Conservation (phyloP, 2,797 vertebrate genomes). For the Denticeps clupeoides region DNA sequence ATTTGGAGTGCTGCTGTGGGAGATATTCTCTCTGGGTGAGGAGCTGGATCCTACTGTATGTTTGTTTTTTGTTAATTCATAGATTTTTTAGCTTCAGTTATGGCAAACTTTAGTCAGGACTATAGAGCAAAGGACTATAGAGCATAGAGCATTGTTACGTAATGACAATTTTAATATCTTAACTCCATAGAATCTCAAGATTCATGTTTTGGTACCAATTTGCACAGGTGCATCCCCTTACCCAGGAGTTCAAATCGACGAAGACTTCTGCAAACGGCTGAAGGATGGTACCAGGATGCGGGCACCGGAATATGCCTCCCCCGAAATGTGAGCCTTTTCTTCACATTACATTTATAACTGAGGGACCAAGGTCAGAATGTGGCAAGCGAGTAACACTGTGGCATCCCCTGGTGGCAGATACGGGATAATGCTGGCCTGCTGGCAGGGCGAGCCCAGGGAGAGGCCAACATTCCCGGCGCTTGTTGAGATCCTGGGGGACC, state of each 20-base stretch:
- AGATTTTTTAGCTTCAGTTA: too few relatives aligned
- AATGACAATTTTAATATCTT: too few relatives aligned
- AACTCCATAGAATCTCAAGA: too few relatives aligned
- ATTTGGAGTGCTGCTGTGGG: conserved; percentile 96
- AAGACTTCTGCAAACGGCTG: conserved; percentile 90
- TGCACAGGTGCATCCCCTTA: conserved; percentile 87
- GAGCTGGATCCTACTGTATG: background rate
- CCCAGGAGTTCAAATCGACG: conserved; percentile 93
- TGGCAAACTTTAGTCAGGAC: too few relatives aligned
- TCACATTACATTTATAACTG: background rate
- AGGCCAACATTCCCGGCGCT: conserved; percentile 83
- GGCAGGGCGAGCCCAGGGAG: conserved; percentile 86
- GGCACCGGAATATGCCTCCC: conserved; percentile 84
- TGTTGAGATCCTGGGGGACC: conserved; percentile 85
- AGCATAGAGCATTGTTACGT: too few relatives aligned
- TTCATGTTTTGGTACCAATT: too few relatives aligned
- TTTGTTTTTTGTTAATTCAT: too few relatives aligned
- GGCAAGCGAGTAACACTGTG: conserved; percentile 7
- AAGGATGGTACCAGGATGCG: conserved; percentile 91
- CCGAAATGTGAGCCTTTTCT: conserved; percentile 77
- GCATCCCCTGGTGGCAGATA: conserved; percentile 69
- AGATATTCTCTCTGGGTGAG: conserved; percentile 95
- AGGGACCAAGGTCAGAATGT: background rate
- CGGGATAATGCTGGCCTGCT: conserved; percentile 92
- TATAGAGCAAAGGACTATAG: too few relatives aligned